Evolutionary conservation across 2,888 invertebrate species (phyloP), one percentile per base, ranked within the genome.

Genomic region (Drosophila suboccidentalis): DNA sequence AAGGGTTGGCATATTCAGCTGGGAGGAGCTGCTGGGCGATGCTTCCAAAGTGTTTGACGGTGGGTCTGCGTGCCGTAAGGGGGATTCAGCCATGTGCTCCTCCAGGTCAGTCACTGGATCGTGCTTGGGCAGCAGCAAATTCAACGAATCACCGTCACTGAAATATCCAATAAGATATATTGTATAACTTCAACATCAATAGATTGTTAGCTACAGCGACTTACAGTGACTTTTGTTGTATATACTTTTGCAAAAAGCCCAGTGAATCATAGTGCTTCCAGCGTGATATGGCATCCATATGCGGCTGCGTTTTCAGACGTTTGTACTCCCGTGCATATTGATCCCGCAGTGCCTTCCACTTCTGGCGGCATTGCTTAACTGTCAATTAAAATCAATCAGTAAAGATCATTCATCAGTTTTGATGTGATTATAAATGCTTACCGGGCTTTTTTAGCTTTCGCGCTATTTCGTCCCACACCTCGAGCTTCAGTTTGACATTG

Each of bases 261-360:
- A 92, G 80, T 0, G 91, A 91, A 61, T 92, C 91, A 38, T 91
- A 92, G 67, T 92, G 92, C 57, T 92, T 92, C 92, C 92, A 92
- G 9, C 91, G 89, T 4, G 91, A 89, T 50, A 80, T 75, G 19
- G 82, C 77, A 8, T 90, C 88, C 8, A 77, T 68, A 60, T 87
- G 81, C 13, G 82, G 65, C 17, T 89, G 83, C 11, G 84, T 82
- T 44, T 88, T 89, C 15, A 92, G 66, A n/a, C 92, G 91, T 75
- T 92, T 92, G 57, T 91, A 90, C 58, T 92, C 92, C 0, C 92
- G 84, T 22, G 92, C 92, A 61, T 90, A 92, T 68, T 92, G 92
- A 68, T 92, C 92, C 3, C 92, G 79, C 8, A 92, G 68, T 1
- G 92, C 91, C 64, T 92, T 92, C 92, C 92, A 92, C 60, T 92